Conservation (phyloP, 2,797 vertebrate species). For the Notolepis coatsorum region DNA sequence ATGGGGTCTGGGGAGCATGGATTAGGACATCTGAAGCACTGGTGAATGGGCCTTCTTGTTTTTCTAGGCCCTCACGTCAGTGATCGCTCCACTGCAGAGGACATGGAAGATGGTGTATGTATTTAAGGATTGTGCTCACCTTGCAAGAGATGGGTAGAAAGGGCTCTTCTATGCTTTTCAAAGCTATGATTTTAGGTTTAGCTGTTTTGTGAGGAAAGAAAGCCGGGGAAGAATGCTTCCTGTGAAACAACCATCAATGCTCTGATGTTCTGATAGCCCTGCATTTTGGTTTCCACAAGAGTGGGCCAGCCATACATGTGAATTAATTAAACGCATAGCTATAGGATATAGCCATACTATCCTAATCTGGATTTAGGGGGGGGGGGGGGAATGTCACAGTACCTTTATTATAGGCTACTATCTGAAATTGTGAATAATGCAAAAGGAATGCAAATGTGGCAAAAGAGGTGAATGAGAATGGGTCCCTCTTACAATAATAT, state of each 20-base stretch:
- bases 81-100: conserved; percentile 46
- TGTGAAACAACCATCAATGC: no score
- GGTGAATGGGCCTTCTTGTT: conserved; percentile 62
- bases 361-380: no score
- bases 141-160: conserved; percentile 8
- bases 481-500: background rate
- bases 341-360: no score
- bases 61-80: conserved; percentile 68
- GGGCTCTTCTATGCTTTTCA: no score
- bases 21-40: conserved; percentile 77
- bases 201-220: no score
- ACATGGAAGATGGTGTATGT: conserved; percentile 41
- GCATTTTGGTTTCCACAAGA: no score
- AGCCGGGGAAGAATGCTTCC: no score
- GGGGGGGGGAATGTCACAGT: background rate
- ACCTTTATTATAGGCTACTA: background rate
- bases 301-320: no score
- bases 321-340: no score
- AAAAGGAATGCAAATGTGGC: background rate
- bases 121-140: conserved; percentile 51
- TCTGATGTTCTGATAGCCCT: no score
- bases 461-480: background rate
- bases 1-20: conserved; percentile 61
- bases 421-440: no score
- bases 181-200: no score